Conservation (phyloP, 1,140 invertebrate genomes). For the Eriocheir sinensis region DNA sequence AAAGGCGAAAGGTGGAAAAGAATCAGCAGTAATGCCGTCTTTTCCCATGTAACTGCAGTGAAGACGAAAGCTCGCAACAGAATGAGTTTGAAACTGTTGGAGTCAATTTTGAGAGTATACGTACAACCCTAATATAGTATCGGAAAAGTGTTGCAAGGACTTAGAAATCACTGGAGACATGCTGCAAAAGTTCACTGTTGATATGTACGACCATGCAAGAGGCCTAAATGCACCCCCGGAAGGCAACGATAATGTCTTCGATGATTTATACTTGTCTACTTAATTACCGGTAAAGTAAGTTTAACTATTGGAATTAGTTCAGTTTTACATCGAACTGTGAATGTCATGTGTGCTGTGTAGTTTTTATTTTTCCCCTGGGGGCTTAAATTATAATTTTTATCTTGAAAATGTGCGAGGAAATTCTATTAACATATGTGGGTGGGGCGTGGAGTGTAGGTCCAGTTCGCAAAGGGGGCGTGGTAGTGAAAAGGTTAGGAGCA, state of each 20-base stretch:
- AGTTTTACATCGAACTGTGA: conserved; percentile 12
- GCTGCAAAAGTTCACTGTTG: conserved; percentile 21
- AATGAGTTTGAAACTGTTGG: conserved; percentile 63
- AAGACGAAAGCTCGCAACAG: conserved; percentile 59
- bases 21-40: conserved; percentile 64
- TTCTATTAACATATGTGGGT: neutral
- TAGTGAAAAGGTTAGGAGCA: neutral
- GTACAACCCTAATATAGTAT: conserved; percentile 54
- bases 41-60: conserved; percentile 65
- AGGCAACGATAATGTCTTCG: neutral
- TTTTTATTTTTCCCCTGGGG: too few relatives aligned
- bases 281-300: neutral
- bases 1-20: too few relatives aligned
- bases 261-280: neutral
- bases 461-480: too few relatives aligned
- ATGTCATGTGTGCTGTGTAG: too few relatives aligned
- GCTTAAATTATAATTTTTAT: too few relatives aligned
- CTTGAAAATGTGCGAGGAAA: too few relatives aligned
- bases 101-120: conserved; percentile 52
- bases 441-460: too few relatives aligned
- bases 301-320: neutral
- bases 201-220: conserved; percentile 60
- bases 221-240: neutral
- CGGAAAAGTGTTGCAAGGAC: conserved; percentile 55
- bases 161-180: conserved; percentile 49